These are phyloP conservation scores for Bubo bubo DNA, from an alignment of 2,113 vertebrate species.

Conservation along the genomic window DNA sequence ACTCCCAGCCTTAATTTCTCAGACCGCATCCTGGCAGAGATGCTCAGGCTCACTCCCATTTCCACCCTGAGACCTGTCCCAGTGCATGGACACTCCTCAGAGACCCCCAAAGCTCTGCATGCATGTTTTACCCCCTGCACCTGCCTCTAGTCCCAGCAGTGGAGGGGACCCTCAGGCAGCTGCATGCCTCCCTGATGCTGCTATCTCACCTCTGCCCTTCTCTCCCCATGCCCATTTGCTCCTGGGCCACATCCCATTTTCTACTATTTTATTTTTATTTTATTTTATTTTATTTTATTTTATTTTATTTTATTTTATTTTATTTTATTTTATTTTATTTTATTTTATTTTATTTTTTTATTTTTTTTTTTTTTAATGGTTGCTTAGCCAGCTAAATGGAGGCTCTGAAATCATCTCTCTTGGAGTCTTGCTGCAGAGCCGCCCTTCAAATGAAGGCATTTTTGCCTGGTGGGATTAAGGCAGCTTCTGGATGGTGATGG, in stretches of 20 bases:
- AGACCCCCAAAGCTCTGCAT: background rate
- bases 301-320: background rate
- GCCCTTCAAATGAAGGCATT: constrained; percentile 10
- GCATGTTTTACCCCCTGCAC: background rate
- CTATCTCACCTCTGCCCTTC: background rate
- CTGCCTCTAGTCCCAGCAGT: background rate
- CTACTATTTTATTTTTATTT: too few relatives aligned
- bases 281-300: background rate
- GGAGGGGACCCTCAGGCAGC: background rate
- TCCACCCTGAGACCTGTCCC: background rate
- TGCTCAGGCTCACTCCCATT: background rate
- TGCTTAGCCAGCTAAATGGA: background rate
- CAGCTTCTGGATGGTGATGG: background rate
- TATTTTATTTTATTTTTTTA: background rate
- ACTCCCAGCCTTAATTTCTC: background rate
- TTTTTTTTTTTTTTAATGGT: background rate
- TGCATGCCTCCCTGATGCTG: fast-evolving
- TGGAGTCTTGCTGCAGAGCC: background rate
- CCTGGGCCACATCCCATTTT: background rate
- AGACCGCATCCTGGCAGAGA: background rate
- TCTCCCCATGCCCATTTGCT: background rate
- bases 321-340: background rate
- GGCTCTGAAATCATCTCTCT: background rate
- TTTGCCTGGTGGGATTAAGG: background rate
- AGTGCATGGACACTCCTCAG: fast-evolving